Evolutionary conservation across 2,888 invertebrate genomes (phyloP).

Genomic region (Prionchulus punctatus): DNA sequence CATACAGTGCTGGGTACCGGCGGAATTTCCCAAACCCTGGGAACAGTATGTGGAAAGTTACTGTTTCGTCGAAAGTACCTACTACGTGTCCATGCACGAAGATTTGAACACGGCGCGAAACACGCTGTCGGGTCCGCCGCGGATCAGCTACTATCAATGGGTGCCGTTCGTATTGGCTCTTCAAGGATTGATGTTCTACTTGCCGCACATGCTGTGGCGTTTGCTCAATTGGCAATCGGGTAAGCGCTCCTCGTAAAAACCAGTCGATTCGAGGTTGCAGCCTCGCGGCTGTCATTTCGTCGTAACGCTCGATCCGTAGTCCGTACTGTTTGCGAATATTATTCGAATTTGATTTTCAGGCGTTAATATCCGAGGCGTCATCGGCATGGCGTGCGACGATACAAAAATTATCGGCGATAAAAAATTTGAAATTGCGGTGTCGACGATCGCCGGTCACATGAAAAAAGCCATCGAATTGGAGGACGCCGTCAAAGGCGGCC

Average conservation of each 20-base stretch:
- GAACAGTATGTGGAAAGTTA: slow-evolving; percentile 39
- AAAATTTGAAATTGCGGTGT: neutral
- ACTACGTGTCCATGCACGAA: slow-evolving; percentile 24
- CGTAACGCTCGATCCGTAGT: too few species aligned
- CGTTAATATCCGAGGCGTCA: slow-evolving; percentile 9
- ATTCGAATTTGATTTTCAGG: slow-evolving; percentile 8
- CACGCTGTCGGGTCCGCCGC: slow-evolving; percentile 17
- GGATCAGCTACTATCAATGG: too few species aligned
- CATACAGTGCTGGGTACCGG: slow-evolving; percentile 37
- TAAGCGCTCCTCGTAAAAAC: too few species aligned
- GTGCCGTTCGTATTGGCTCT: slow-evolving; percentile 25
- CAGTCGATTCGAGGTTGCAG: too few species aligned
- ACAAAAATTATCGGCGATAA: neutral
- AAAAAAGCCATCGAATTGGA: neutral
- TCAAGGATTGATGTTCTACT: slow-evolving; percentile 24
- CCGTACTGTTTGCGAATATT: neutral
- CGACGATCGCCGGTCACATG: neutral
- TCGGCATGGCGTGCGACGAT: slow-evolving; percentile 10
- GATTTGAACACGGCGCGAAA: neutral
- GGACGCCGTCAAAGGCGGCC: neutral
- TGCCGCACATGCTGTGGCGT: slow-evolving; percentile 26
- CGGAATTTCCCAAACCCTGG: slow-evolving; percentile 36
- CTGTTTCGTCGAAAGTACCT: slow-evolving; percentile 40
- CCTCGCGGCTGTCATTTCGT: too few species aligned
- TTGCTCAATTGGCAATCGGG: slow-evolving; percentile 28